phyloP scores from a whole-genome alignment of 2,888 invertebrate genomes.

The Pteria penguin region DNA sequence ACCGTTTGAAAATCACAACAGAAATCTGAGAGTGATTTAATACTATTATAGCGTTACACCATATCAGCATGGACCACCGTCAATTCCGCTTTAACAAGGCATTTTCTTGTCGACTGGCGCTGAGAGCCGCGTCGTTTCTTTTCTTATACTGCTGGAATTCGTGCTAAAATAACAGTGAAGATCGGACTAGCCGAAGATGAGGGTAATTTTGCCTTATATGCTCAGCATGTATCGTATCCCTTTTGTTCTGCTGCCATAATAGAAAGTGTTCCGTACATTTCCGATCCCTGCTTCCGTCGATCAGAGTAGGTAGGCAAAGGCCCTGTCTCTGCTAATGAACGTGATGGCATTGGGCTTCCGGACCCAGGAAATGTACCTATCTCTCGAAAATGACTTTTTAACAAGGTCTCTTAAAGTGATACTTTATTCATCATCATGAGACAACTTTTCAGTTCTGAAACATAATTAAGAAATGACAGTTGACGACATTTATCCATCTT shows the following conservation, averaged over 20 bases:
- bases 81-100: conserved; percentile 28
- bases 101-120: conserved; percentile 28
- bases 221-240: conserved; percentile 15
- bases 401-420: not conserved
- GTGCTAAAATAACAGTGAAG: conserved; percentile 29
- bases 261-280: conserved; percentile 11
- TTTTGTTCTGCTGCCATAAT: conserved; percentile 24
- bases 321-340: conserved; percentile 12
- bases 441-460: too few relatives aligned
- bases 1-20: not conserved
- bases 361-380: not conserved
- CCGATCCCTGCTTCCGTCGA: conserved; percentile 8
- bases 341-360: conserved; percentile 11
- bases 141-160: conserved; percentile 27
- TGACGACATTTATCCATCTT: too few relatives aligned
- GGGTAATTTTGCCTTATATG: conserved; percentile 28
- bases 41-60: not conserved
- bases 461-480: too few relatives aligned
- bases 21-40: not conserved
- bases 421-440: too few relatives aligned
- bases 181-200: conserved; percentile 12
- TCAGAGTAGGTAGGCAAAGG: not conserved
- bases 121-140: conserved; percentile 28
- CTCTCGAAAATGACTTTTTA: not conserved
- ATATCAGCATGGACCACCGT: conserved; percentile 22